These are phyloP conservation scores for Fulica atra DNA, from an alignment of 2,113 vertebrate genomes.

Conservation along the genomic window DNA sequence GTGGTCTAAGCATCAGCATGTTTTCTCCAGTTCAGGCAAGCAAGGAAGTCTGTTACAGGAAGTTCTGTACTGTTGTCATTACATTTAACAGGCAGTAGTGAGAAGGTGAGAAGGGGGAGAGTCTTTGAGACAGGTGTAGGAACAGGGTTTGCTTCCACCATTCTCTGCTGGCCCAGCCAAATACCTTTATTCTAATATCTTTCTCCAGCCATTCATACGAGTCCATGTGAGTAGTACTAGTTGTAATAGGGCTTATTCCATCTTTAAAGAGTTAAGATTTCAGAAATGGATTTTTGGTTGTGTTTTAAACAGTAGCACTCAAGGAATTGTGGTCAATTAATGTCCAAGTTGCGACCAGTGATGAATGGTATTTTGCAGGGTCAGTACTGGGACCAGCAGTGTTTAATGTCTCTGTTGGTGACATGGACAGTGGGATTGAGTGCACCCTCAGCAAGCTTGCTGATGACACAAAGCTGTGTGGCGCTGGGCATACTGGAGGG, in stretches of 20 bases:
- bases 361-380: too few species aligned
- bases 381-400: too few species aligned
- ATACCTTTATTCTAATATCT: not conserved
- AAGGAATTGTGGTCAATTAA: too few species aligned
- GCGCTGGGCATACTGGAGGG: too few species aligned
- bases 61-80: not conserved
- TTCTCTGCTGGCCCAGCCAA: not conserved
- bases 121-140: not conserved
- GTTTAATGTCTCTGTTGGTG: too few species aligned
- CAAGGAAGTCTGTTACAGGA: not conserved
- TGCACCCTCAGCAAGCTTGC: too few species aligned
- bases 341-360: too few species aligned
- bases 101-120: not conserved
- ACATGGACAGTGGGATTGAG: too few species aligned
- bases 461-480: too few species aligned
- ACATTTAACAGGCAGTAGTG: not conserved
- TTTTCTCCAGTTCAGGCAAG: not conserved
- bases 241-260: not conserved
- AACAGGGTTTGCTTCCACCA: rapidly evolving
- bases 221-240: not conserved
- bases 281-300: not conserved
- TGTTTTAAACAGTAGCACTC: not conserved
- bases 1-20: not conserved
- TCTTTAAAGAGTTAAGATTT: not conserved
- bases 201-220: not conserved